These are phyloP conservation scores for Gymnogyps californianus DNA, from an alignment of 2,113 vertebrate genomes.

Conservation along the genomic window DNA sequence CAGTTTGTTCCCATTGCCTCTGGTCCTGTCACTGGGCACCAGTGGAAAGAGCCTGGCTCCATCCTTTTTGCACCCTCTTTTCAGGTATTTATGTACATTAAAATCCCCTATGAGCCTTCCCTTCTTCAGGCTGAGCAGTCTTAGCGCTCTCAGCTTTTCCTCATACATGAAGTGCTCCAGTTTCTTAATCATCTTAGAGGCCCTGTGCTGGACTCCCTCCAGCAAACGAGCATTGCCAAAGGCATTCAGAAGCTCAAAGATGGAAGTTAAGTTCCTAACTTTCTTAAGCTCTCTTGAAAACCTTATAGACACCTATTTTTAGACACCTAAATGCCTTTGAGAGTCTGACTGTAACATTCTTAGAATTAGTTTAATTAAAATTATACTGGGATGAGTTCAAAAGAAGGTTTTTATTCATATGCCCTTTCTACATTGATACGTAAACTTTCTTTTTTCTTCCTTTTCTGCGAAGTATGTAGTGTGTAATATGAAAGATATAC, in stretches of 20 bases:
- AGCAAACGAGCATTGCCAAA: not conserved
- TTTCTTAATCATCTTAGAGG: not conserved
- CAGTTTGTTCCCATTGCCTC: not conserved
- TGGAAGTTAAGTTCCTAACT: not conserved
- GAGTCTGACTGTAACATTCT: not conserved
- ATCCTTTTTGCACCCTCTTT: not conserved
- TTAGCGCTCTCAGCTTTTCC: not conserved
- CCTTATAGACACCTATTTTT: not conserved
- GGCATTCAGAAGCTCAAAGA: not conserved
- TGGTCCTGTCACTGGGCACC: not conserved
- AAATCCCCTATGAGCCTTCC: not conserved
- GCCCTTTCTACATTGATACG: not conserved
- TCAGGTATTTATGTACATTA: not conserved
- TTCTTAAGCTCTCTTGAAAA: not conserved
- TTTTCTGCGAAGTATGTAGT: not conserved
- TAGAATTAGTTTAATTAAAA: not conserved
- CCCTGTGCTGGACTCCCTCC: not conserved
- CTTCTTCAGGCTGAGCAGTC: not conserved
- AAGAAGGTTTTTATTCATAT: not conserved
- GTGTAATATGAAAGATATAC: not conserved
- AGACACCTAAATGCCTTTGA: not conserved
- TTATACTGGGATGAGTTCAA: not conserved
- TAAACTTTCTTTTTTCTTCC: not conserved
- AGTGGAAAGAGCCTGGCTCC: not conserved
- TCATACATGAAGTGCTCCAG: accelerated